A percentile compares a stretch with the other conserved stretches of the same genome.
phyloP scores from a whole-genome alignment of 2,888 invertebrate species.

The Epinotia nisella region DNA sequence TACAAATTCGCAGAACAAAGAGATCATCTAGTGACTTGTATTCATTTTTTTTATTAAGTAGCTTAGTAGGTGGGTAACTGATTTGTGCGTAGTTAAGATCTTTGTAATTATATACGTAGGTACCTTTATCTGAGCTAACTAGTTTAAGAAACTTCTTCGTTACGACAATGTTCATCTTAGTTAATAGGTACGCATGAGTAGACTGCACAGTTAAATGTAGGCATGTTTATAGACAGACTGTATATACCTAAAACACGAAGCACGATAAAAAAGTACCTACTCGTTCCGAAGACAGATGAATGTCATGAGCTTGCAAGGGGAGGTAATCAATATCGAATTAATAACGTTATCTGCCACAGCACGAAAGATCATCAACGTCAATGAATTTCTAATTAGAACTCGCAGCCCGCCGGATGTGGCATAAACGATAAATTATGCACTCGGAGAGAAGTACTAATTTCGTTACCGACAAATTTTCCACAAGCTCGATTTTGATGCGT shows the following conservation, averaged over 20 bases:
- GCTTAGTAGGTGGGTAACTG: no score
- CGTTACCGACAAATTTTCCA: conserved; percentile 84
- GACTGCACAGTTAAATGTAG: neutral
- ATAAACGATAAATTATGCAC: conserved; percentile 82
- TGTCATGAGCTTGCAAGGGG: conserved; percentile 31
- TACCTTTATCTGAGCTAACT: no score
- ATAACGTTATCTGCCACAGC: conserved; percentile 46
- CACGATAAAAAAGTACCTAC: conserved; percentile 19
- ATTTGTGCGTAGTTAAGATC: no score
- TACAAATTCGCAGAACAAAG: neutral
- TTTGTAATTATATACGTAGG: no score
- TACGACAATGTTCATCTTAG: neutral
- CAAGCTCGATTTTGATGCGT: conserved; percentile 83
- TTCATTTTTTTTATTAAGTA: no score
- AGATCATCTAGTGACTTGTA: neutral
- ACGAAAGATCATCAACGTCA: conserved; percentile 66
- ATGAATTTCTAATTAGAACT: conserved; percentile 78
- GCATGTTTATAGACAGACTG: conserved; percentile 18
- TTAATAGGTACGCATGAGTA: neutral
- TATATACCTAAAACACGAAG: conserved; percentile 1
- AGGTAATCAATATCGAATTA: conserved; percentile 48
- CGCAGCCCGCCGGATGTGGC: conserved; percentile 72
- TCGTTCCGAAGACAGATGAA: conserved; percentile 26
- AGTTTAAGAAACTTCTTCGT: neutral
- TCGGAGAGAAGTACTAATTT: conserved; percentile 80